Conservation (phyloP, 2,113 vertebrate species). For the Melanostigma gelatinosum region DNA sequence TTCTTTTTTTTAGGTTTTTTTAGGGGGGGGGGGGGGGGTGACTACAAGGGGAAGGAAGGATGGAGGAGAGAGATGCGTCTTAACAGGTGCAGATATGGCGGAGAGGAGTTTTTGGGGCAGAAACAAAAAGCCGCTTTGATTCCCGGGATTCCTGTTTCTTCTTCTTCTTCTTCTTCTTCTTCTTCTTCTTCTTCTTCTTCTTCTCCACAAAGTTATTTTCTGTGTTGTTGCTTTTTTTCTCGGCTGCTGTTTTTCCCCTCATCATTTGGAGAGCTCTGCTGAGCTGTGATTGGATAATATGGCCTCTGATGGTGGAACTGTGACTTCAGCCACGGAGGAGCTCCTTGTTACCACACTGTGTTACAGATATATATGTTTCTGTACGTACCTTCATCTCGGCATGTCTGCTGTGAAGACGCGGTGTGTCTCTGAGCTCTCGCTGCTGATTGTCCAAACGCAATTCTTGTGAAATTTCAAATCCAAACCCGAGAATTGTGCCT, state of each 20-base stretch:
- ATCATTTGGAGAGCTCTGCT: conserved; percentile 29
- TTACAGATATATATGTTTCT: no score
- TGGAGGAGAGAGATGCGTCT: conserved; percentile 63
- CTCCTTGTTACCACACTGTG: neutral
- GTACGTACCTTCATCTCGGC: neutral
- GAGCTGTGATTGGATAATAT: conserved; percentile 52
- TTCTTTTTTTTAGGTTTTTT: conserved; percentile 22
- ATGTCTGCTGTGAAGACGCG: neutral
- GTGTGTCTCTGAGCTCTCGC: conserved; percentile 84
- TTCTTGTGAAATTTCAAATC: conserved; percentile 84
- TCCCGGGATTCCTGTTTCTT: conserved; percentile 10
- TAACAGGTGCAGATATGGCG: conserved; percentile 84
- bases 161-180: neutral
- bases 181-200: neutral
- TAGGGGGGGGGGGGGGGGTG: neutral
- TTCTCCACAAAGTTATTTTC: conserved; percentile 19
- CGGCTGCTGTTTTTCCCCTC: neutral
- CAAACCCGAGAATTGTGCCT: conserved; percentile 97
- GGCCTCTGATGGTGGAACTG: conserved; percentile 9
- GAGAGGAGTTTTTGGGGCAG: conserved; percentile 60
- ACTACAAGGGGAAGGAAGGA: conserved; percentile 24
- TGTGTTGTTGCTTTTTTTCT: neutral
- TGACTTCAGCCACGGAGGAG: neutral
- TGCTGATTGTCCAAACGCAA: conserved; percentile 89
- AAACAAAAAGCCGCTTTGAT: conserved; percentile 19